Evolutionary conservation across 2,888 invertebrate genomes (phyloP), one percentile per base, ranked within the genome.

Genomic region (Alcis repandata): DNA sequence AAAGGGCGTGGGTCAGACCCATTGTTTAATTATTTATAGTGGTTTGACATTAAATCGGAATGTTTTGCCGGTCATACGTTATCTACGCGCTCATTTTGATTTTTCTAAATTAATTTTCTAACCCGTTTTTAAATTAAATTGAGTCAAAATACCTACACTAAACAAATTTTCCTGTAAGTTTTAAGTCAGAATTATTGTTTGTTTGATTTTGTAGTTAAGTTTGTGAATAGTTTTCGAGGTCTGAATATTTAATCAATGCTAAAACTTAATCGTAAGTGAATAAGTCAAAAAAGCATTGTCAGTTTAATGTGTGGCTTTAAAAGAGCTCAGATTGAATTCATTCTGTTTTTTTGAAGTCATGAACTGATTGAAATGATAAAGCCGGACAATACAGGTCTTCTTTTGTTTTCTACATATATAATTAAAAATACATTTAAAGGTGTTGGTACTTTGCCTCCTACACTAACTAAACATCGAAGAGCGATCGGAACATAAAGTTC

Each of bases 11-110:
- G 85, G 84, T 85, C 85, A 84, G 79, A 69, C 73, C 84, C 83
- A 85, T 90, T 90, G 88, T 90, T 91, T 91, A 90, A 92, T 92
- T 88, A 88, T 82, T 88, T 84, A 88, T 87, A 89, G 88, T 87
- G 87, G 86, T 81, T 71, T 71, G 74, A 79, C 72, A 78, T 80
- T 78, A 80, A 82, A 77, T 70, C 76, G 75, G 76, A 79, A 76
- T 78, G 74, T 79, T 82, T 77, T 77, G 78, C 76, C 77, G 77
- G 73, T 79, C 75, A 80, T 77, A 46, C 27, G 27, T 46, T 19
- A 19, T 17, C 17, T n/a, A 45, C 20, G 7, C 13, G 11, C 45
- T 20, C 20, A 19, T 7, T 19, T 43, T 43, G 43, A 19, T 9
- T 43, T 43, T 19, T 17, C n/a, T n/a, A n/a, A n/a, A n/a, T n/a